Evolutionary conservation across 2,113 vertebrate genomes (phyloP), one percentile per base, ranked within the genome.

Genomic region (Vicugna pacos): DNA sequence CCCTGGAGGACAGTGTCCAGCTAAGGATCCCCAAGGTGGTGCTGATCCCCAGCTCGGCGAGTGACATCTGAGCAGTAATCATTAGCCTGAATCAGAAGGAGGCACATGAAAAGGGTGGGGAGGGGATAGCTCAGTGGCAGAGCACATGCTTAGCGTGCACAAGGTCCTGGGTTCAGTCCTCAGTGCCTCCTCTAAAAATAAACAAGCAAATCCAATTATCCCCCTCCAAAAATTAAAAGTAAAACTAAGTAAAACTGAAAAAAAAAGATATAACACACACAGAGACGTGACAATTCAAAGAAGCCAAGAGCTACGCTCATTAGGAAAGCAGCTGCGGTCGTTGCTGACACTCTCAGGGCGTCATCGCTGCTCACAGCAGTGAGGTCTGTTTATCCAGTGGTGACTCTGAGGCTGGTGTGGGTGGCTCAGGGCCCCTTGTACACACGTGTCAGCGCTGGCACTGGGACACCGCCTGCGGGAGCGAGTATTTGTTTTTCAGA

Each of bases 261-360:
- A 42, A 5, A 42, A 42, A 42, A 42, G 38, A 42, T 42, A 42
- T 42, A 42, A 42, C 38, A 42, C 38, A 42, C 38, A 42, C 38
- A 42, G 38, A 42, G 38, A 42, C 14, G 0, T 1, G 32, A 2
- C 3, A 5, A 8, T 35, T 28, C 50, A 4, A 4, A 85, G 46
- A 19, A 58, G 50, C 46, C 15, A 7, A 2, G 42, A 38, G 20
- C 28, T 0, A 4, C 15, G 46, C 15, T 19, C 15, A 5, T 7
- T 16, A 5, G 70, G 16, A 10, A 62, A 24, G 1, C 19, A 16
- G 50, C 50, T 46, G 0, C 0, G n/a, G 26, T 11, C 13, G 1
- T 1, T 0, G 1, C 3, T 16, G 10, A 0, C 0, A 2, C 30
- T 35, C 5, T 24, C 15, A 4, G 0, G 1, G 24, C 8, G 0